Percentiles rank a stretch among this genome's conserved stretches.
These are phyloP conservation scores for Henicopernis longicauda DNA, from an alignment of 2,113 vertebrate species.

Conservation along the genomic window DNA sequence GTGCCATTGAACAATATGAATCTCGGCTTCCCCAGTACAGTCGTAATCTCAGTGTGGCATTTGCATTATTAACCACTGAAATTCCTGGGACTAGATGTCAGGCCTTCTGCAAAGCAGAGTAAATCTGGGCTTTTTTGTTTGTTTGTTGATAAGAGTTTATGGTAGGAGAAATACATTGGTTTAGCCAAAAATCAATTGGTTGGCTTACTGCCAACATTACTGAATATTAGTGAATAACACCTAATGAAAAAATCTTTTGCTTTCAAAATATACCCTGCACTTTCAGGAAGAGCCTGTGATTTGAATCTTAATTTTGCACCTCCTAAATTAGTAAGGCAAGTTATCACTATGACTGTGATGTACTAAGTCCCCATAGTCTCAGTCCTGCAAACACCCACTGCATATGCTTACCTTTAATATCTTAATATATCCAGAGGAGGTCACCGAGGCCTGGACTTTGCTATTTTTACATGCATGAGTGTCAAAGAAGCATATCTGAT, in stretches of 20 bases:
- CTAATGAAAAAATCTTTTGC: neutral
- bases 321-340: neutral
- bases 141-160: neutral
- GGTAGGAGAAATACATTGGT: neutral
- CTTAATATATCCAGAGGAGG: neutral
- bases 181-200: neutral
- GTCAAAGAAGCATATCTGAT: neutral
- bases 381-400: neutral
- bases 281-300: neutral
- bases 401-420: neutral
- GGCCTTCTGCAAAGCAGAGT: neutral
- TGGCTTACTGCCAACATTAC: neutral
- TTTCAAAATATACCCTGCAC: neutral
- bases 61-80: neutral
- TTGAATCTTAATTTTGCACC: neutral
- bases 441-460: neutral
- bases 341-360: neutral
- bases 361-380: neutral
- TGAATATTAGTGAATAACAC: neutral
- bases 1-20: neutral
- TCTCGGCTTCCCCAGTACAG: rapidly evolving
- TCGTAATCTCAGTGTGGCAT: neutral
- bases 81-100: neutral
- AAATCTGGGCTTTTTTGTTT: neutral
- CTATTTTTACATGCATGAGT: neutral